phyloP scores from a whole-genome alignment of 2,797 vertebrate species.

The Allobates femoralis region DNA sequence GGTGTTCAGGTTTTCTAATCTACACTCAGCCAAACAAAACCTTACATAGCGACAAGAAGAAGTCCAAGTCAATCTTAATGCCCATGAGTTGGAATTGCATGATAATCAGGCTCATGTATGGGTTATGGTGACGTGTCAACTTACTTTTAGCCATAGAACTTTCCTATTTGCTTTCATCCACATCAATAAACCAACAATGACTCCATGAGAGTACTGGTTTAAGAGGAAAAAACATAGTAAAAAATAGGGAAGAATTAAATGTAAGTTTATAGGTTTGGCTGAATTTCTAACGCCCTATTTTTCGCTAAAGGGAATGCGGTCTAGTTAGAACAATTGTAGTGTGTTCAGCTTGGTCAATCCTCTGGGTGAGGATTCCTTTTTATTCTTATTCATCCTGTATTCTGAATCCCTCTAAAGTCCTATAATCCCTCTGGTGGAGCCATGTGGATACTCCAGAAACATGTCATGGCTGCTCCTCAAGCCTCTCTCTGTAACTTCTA shows the following conservation, averaged over 20 bases:
- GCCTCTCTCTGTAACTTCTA: conserved; percentile 48
- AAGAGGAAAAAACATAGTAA: background rate
- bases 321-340: conserved; percentile 16
- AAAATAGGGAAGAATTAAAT: background rate
- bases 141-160: background rate
- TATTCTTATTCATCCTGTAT: conserved; percentile 55
- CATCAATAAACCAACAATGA: background rate
- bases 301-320: background rate
- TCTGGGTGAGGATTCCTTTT: conserved; percentile 42
- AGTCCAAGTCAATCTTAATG: no score
- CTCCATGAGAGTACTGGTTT: background rate
- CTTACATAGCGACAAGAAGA: no score
- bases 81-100: no score
- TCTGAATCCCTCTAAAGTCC: conserved; percentile 52
- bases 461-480: conserved; percentile 40
- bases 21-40: no score
- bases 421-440: conserved; percentile 54
- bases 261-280: background rate
- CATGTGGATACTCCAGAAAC: conserved; percentile 37
- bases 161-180: background rate
- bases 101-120: background rate
- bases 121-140: background rate
- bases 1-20: no score
- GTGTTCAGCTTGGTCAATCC: conserved; percentile 33
- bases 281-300: conserved; percentile 34